Conservation (phyloP, 2,113 vertebrate genomes). For the Camelus dromedarius region DNA sequence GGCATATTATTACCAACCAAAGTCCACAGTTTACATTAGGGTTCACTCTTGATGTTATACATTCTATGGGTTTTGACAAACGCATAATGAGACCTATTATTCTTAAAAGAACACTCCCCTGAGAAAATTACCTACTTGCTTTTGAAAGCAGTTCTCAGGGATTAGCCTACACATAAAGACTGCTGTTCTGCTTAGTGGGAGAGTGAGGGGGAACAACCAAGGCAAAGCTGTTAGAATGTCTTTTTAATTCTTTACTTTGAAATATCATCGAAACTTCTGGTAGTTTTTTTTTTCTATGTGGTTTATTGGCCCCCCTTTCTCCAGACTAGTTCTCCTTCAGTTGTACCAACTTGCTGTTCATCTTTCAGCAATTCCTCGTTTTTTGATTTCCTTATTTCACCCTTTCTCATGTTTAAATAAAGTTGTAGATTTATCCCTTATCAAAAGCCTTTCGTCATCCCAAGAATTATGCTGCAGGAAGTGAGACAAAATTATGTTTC, state of each 20-base stretch:
- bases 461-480: background rate
- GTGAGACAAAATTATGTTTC: background rate
- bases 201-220: fast-evolving
- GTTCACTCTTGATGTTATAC: too few relatives aligned
- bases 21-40: too few relatives aligned
- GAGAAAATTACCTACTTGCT: background rate
- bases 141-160: background rate
- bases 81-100: background rate
- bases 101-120: background rate
- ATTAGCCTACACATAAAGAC: background rate
- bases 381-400: background rate
- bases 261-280: background rate
- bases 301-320: background rate
- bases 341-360: background rate
- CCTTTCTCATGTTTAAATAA: background rate
- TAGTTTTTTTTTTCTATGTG: background rate
- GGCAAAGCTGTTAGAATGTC: background rate
- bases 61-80: too few relatives aligned
- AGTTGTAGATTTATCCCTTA: background rate
- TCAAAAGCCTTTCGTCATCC: background rate
- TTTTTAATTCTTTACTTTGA: background rate
- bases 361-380: background rate
- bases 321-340: background rate
- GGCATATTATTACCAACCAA: too few relatives aligned
- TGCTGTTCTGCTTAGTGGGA: background rate